These are phyloP conservation scores for Actinemys pallida DNA, from an alignment of 2,113 vertebrate species.

Conservation along the genomic window DNA sequence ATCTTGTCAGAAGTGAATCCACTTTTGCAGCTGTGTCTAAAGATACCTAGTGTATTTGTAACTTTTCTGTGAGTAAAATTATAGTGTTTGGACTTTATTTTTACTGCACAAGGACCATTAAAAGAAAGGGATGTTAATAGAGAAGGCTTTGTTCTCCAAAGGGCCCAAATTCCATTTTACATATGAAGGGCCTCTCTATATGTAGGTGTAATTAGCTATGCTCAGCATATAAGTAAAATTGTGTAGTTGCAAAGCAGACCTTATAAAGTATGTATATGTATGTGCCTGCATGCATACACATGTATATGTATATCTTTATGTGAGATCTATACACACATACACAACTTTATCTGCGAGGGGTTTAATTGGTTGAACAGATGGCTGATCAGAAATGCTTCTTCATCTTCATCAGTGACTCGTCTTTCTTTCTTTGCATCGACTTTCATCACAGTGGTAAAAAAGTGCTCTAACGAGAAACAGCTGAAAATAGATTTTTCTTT, in stretches of 20 bases:
- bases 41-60: slow-evolving; percentile 84
- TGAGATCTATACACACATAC: slow-evolving; percentile 32
- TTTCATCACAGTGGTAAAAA: slow-evolving; percentile 73
- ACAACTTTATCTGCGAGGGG: slow-evolving; percentile 40
- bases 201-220: slow-evolving; percentile 48
- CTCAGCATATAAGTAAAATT: slow-evolving; percentile 16
- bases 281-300: background rate
- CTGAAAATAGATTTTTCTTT: slow-evolving; percentile 78
- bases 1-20: slow-evolving; percentile 84
- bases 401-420: slow-evolving; percentile 78
- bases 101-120: slow-evolving; percentile 76
- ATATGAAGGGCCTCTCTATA: slow-evolving; percentile 36
- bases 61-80: slow-evolving; percentile 81
- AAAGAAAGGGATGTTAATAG: slow-evolving; percentile 72
- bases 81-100: slow-evolving; percentile 85
- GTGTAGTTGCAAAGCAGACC: slow-evolving; percentile 29
- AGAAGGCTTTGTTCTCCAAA: slow-evolving; percentile 75
- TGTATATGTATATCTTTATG: slow-evolving; percentile 50
- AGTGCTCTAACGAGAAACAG: slow-evolving; percentile 78
- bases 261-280: slow-evolving; percentile 26
- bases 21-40: slow-evolving; percentile 86
- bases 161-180: slow-evolving; percentile 42
- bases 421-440: slow-evolving; percentile 77
- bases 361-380: slow-evolving; percentile 76
- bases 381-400: slow-evolving; percentile 72